phyloP scores from a whole-genome alignment of 2,113 vertebrate species.

The cattle (Bos taurus) region DNA sequence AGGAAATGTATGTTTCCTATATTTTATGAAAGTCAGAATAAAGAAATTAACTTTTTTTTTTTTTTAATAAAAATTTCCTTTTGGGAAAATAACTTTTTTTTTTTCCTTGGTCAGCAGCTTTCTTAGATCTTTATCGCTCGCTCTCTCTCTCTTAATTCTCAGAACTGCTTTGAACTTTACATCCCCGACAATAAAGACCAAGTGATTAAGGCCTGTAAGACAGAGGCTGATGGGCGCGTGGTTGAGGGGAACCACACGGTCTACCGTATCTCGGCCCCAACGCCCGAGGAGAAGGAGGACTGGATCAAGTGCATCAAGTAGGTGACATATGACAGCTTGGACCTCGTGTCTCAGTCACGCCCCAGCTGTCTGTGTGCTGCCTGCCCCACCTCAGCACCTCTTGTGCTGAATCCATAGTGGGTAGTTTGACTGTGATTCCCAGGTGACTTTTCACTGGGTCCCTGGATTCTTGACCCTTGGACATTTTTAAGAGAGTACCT shows the following conservation, averaged over 20 bases:
- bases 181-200: conserved; percentile 98
- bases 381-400: rapidly evolving
- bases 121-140: not conserved
- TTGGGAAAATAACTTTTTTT: not conserved
- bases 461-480: not conserved
- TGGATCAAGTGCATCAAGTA: conserved; percentile 99
- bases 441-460: not conserved
- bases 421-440: not conserved
- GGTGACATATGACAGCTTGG: not conserved
- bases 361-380: rapidly evolving
- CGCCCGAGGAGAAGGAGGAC: conserved; percentile 93
- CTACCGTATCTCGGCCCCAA: conserved; percentile 96
- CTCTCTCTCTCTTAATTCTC: not conserved
- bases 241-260: conserved; percentile 98
- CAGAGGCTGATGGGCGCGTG: conserved; percentile 95
- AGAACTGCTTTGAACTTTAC: conserved; percentile 99
- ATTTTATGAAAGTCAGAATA: not conserved
- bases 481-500: not conserved
- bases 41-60: not conserved
- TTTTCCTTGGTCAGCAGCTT: not conserved
- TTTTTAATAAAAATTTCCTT: not conserved
- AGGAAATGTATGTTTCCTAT: rapidly evolving
- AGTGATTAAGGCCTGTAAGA: conserved; percentile 99
- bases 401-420: rapidly evolving
- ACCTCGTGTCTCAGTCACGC: rapidly evolving